These are phyloP conservation scores for Temnothorax nylanderi DNA, from an alignment of 1,140 invertebrate species.

Conservation along the genomic window DNA sequence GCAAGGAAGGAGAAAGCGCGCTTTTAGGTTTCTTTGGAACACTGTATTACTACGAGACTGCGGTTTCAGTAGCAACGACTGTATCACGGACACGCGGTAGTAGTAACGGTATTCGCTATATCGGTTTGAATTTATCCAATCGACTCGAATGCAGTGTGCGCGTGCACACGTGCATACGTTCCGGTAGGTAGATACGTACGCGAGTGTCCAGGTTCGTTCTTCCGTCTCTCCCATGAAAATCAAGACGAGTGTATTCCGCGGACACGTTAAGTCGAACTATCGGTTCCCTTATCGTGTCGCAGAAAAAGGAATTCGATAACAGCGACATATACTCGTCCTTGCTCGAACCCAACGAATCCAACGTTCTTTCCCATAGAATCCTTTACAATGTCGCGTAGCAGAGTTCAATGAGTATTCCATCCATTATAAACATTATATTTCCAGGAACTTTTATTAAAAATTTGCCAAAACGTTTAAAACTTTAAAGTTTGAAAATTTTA, in stretches of 20 bases:
- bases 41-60: constrained; percentile 35
- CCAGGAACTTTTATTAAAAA: neutral
- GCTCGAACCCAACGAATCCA: neutral
- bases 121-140: constrained; percentile 73
- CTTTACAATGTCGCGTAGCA: neutral
- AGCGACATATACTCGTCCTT: neutral
- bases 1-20: constrained; percentile 18
- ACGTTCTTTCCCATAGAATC: neutral
- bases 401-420: neutral
- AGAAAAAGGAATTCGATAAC: constrained; percentile 25
- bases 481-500: neutral
- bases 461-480: neutral
- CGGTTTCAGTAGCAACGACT: constrained; percentile 72
- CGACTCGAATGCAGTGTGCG: constrained; percentile 26
- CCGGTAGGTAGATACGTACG: neutral
- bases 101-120: constrained; percentile 70
- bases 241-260: constrained; percentile 53
- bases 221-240: constrained; percentile 60
- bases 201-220: neutral
- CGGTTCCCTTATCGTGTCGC: constrained; percentile 30
- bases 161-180: constrained; percentile 14
- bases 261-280: constrained; percentile 7
- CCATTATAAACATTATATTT: neutral
- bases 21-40: neutral
- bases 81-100: constrained; percentile 58